phyloP scores from a whole-genome alignment of 2,797 vertebrate species.

The Capromys pilorides region DNA sequence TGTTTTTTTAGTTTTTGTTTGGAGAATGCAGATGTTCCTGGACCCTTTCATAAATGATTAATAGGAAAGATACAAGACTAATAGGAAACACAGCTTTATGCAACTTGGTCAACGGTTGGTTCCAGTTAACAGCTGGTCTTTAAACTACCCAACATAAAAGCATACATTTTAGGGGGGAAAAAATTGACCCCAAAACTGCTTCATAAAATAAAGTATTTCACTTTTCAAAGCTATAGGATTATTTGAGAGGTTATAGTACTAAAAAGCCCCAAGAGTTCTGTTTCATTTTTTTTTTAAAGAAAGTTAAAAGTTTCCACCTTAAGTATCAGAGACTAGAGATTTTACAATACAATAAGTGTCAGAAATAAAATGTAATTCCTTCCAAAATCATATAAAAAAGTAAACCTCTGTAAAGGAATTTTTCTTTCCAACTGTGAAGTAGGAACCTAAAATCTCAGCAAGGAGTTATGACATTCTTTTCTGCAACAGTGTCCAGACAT shows the following conservation, averaged over 20 bases:
- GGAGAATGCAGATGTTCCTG: constrained; percentile 88
- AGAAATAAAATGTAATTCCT: constrained; percentile 81
- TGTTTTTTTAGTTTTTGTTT: constrained; percentile 93
- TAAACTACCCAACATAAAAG: constrained; percentile 88
- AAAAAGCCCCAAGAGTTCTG: constrained; percentile 79
- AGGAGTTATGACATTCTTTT: constrained; percentile 48
- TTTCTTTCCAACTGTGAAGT: constrained; percentile 73
- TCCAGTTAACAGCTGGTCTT: constrained; percentile 88
- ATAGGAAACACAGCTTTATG: constrained; percentile 86
- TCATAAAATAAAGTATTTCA: constrained; percentile 86
- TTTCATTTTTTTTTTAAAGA: constrained; percentile 60
- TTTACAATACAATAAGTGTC: constrained; percentile 80
- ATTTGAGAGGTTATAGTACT: constrained; percentile 82
- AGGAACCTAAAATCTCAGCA: constrained; percentile 70
- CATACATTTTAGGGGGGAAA: constrained; percentile 83
- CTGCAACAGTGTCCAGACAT: neutral
- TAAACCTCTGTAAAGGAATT: constrained; percentile 67
- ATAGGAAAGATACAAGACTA: constrained; percentile 92
- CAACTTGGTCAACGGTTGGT: constrained; percentile 85
- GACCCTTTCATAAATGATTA: constrained; percentile 95
- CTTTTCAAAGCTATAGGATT: constrained; percentile 83
- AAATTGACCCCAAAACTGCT: constrained; percentile 86
- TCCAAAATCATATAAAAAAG: constrained; percentile 70
- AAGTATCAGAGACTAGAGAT: constrained; percentile 83
- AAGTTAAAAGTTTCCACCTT: constrained; percentile 83